Base-by-base conservation (phyloP, 2,888 invertebrate species). In the Xylota sylvarum region DNA sequence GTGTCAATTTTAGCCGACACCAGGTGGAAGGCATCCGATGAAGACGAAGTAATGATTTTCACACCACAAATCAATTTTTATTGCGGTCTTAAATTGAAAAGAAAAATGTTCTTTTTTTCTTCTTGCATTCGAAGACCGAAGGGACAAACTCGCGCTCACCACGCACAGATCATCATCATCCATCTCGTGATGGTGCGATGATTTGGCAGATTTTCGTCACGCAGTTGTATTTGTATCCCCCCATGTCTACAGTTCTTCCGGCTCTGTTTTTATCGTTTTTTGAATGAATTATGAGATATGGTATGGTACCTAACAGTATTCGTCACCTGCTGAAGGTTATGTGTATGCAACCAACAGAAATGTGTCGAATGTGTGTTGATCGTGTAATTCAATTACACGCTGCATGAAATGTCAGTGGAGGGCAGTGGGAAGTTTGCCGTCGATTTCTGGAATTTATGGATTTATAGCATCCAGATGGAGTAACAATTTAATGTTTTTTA, bases 21-120 rank as follows among this genome's bases (percentile, higher is more conserved):
- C 70, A 55, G 60, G 37, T 60, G 12, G 23, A 19, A 40, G 32
- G 37, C 14, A 19, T 23, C 19, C 23, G 43, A 40, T 60, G 5
- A 60, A 62, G 17, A n/a, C 35, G 35, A 40, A 48, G 52, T 62
- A 74, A 73, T 69, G 67, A 67, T 72, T 83, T 72, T 83, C 65
- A 65, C 77, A 65, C 69, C 40, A 64, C 78, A 62, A 78, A 78
- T 78, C 83, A 67, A 78, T 83, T 67, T 78, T 78, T 48, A 67
- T 73, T 78, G 55, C 32, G 30, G 72, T 23, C 30, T 70, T 58
- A 40, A 40, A 58, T 65, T 56, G 64, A 77, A 65, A 52, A 43
- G 35, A 70, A 72, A 32, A 32, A 14, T 19, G 27, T 58, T 12
- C 32, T 23, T 6, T 60, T 19, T 35, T 19, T 56, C 5, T 7